A percentile compares a stretch with the other conserved stretches of the same genome.
Conservation (phyloP, 2,797 vertebrate species). For the Notolepis coatsorum region DNA sequence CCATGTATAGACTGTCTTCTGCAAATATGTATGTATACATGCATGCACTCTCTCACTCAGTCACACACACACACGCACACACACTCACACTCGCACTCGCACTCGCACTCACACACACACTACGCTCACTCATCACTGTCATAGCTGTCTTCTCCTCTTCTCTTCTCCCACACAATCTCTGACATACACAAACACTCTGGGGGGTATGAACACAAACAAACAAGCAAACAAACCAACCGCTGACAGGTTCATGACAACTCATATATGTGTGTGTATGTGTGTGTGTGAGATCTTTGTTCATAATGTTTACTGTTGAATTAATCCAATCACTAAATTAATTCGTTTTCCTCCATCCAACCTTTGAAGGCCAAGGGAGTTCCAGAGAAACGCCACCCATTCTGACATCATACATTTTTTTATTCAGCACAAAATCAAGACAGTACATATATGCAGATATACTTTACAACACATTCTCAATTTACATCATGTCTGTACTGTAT, state of each 20-base stretch:
- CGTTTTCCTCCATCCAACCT: no score
- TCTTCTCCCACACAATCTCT: slow-evolving; percentile 38
- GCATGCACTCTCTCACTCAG: not conserved
- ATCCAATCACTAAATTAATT: no score
- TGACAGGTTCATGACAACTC: slow-evolving; percentile 40
- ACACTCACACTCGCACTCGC: slow-evolving; percentile 27
- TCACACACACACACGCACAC: not conserved
- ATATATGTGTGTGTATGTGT: slow-evolving; percentile 4
- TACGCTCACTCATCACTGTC: no score
- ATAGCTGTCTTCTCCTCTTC: slow-evolving; percentile 44
- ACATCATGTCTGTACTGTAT: no score
- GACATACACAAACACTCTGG: slow-evolving; percentile 28
- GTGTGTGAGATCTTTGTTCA: no score
- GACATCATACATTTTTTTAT: no score
- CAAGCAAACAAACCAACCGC: slow-evolving; percentile 57
- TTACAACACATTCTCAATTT: no score
- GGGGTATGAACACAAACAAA: slow-evolving; percentile 50
- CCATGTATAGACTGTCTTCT: not conserved
- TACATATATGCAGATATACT: no score
- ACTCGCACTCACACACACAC: not conserved
- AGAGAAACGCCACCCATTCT: no score
- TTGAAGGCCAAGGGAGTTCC: no score
- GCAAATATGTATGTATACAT: not conserved
- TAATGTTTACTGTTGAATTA: no score
- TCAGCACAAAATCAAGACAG: no score